Base-by-base conservation (phyloP, 35 echinoderm and acorn worm genomes). In the Chiridota heheva region DNA sequence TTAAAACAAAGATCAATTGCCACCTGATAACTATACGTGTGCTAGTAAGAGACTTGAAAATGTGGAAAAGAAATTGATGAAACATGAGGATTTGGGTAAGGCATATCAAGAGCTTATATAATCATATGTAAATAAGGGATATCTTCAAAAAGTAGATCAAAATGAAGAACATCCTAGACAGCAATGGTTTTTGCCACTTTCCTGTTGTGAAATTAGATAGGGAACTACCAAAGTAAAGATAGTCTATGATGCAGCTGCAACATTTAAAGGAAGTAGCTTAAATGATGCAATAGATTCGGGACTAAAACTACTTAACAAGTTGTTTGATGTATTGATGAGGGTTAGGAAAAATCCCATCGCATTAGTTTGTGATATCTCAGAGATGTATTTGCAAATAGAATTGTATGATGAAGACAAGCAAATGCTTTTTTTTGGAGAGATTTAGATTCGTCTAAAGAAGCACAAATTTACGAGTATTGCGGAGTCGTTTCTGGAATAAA, bases 401-500 rank as follows among this genome's bases (percentile, higher is more conserved):
- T 30, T 77, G 25, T 7, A 5, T 8, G 4, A 4, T 4, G 73
- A 77, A 26, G 73, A 77, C 30, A 49, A 25, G 49, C 44, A 7
- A 1, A 56, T 77, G 43, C 34, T 51, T 75, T 86, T 75, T 40
- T 86, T 0, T 75, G 82, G 82, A 7, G 82, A n/a, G 82, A 75
- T 63, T 22, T 62, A 39, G 82, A 75, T 29, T 18, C 4, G 18
- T 4, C 18, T 38, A 30, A n/a, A 20, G 20, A 57, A 51, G 65
- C 81, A 18, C 28, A 70, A 26, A 30, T 74, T 8, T 74, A 74
- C 33, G 69, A 86, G 55, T 86, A 30, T 41, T 24, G 42, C 15
- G 63, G 82, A 25, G 30, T 75, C 5, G 82, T 65, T 1, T 86
- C 66, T 86, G 82, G 82, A 46, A 39, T 86, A 17, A 86, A 86